Evolutionary conservation across 2,797 vertebrate species (phyloP), one percentile per base, ranked within the genome.

Genomic region (Aphelocoma californica): DNA sequence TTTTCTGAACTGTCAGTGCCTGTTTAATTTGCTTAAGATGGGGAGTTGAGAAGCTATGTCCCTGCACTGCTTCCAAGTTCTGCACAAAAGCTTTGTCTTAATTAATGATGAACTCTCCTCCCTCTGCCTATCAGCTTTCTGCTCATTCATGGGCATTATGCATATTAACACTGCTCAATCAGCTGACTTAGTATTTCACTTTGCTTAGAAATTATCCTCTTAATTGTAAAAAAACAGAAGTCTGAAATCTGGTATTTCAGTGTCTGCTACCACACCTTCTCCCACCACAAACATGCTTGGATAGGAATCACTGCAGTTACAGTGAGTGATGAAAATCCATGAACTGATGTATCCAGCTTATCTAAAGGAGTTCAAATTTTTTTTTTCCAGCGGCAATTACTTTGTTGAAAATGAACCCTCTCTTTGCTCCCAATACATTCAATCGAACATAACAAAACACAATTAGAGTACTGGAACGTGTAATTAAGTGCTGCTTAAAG

Each of bases 401-500:
- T 96, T 69, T 77, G 60, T 90, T 97, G 97, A 98, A 98, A 98
- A 97, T 14, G 90, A 97, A 95, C 96, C 94, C 92, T 94, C 92
- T 96, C 93, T 96, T 95, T 58, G 65, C 92, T 94, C 94, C 93
- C 96, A 97, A 95, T 93, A 97, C 86, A 96, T 94, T 97, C 96
- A 96, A 93, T 88, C 92, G 94, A 96, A 98, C 95, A 96, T 92
- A 98, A 95, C 81, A 97, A 96, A 97, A 97, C 96, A 98, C 92
- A 98, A 96, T 93, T 95, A 89, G 93, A 95, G 95, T 91, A 97
- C 25, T 96, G 90, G 97, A 98, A 98, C 97, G 94, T 95, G 88
- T 96, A 98, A 98, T 98, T 98, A 98, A 98, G 93, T 94, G 93
- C 96, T 97, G 97, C 95, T 98, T 98, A 97, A 97, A 98, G 96